Base-by-base conservation (phyloP, 2,113 vertebrate species). In the Paralichthys olivaceus region DNA sequence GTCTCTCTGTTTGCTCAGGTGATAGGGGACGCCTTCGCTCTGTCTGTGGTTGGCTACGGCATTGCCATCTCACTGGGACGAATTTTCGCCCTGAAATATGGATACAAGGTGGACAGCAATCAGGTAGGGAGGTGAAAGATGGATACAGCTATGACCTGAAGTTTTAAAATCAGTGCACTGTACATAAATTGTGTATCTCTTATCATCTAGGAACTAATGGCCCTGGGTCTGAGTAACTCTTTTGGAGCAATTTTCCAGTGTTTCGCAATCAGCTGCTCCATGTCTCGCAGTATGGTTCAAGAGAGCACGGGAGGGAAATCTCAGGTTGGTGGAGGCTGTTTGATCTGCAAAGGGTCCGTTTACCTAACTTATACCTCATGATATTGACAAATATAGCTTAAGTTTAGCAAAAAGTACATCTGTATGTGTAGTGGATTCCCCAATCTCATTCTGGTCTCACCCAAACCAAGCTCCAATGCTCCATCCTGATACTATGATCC, bases 101-200 rank as follows among this genome's bases (percentile, higher is more conserved):
- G 96, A 69, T 99, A 99, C 94, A 96, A 94, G 64, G 96, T 99
- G 82, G 96, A 99, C 89, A 97, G 96, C 91, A 99, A 97, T 90
- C 97, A 99, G 96, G 98, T 97, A 88, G 80, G 83, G 1, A 53
- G 25, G 9, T 7, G 65, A 69, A 3, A 8, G 2, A 17, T 19
- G 7, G 59, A 53, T 2, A 15, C 15, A 40, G 14, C 6, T 5
- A 32, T 29, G 1, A 47, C 7, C 0, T 0, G 13, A 17, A 49
- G 22, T n/a, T 29, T 47, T 6, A 4, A 34, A 5, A 23, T 49
- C 7, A 22, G 13, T n/a, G 17, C 17, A 0, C 5, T 64, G 59
- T 34, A 1, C 45, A 22, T 60, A 5, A 69, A 54, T 40, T 5
- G 6, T 1, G 8, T 61, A 1, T 22, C 64, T 28, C 53, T 19